Conservation (phyloP, 1,140 invertebrate species). For the Orchesella cincta region DNA sequence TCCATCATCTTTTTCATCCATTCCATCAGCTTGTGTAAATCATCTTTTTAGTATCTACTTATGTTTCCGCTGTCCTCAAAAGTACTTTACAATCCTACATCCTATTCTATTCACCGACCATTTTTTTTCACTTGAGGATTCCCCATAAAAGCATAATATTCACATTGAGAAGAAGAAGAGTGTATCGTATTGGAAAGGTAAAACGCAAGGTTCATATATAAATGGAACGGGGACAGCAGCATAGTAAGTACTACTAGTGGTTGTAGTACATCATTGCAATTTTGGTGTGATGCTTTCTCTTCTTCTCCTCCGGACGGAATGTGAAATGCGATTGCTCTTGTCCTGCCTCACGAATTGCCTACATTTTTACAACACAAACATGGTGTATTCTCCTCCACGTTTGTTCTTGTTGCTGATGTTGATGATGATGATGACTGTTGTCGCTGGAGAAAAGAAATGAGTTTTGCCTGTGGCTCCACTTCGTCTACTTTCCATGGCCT, state of each 20-base stretch:
- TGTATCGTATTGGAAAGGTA: too few relatives aligned
- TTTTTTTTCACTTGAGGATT: too few relatives aligned
- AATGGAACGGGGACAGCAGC: background rate
- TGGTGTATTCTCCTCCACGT: background rate
- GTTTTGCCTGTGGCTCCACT: conserved; percentile 18
- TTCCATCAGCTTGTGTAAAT: too few relatives aligned
- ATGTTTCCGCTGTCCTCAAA: too few relatives aligned
- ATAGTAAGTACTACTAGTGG: too few relatives aligned
- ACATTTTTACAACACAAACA: too few relatives aligned
- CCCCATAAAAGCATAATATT: too few relatives aligned
- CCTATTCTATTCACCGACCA: too few relatives aligned
- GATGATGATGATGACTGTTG: background rate
- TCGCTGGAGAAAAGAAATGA: background rate
- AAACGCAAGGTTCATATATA: background rate
- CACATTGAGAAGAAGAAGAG: too few relatives aligned
- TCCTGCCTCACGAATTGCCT: background rate
- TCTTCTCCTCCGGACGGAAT: background rate
- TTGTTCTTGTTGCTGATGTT: conserved; percentile 1
- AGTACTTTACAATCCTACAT: too few relatives aligned
- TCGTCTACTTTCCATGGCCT: conserved; percentile 3
- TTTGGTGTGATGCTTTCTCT: background rate
- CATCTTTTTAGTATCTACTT: too few relatives aligned
- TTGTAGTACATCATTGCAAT: background rate
- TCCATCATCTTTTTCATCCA: too few relatives aligned
- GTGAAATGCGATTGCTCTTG: background rate